phyloP scores from a whole-genome alignment of 2,113 vertebrate genomes.

The Poeciliopsis prolifica region DNA sequence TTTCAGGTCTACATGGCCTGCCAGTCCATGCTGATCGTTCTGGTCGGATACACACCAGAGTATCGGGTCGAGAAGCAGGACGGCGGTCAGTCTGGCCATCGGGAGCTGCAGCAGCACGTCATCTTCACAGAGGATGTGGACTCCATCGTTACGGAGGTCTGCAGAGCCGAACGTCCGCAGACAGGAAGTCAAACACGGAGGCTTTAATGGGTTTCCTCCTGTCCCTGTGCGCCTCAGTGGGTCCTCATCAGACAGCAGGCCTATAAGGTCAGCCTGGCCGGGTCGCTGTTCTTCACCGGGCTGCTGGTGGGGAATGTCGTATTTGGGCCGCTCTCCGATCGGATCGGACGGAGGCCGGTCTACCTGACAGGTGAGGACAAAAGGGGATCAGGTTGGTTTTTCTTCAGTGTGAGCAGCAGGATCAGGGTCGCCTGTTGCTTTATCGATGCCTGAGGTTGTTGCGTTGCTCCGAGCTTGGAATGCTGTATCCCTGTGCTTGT shows the following conservation, averaged over 20 bases:
- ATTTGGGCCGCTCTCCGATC: slow-evolving; percentile 87
- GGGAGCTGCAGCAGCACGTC: slow-evolving; percentile 66
- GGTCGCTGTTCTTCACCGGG: slow-evolving; percentile 87
- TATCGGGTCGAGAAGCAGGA: slow-evolving; percentile 65
- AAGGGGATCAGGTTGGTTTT: background rate
- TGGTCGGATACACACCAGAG: slow-evolving; percentile 76
- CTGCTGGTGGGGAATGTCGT: slow-evolving; percentile 86
- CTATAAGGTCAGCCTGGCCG: slow-evolving; percentile 86
- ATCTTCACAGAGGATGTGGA: slow-evolving; percentile 78
- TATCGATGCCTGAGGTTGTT: background rate
- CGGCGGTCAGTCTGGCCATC: slow-evolving; percentile 21
- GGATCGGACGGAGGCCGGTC: slow-evolving; percentile 86
- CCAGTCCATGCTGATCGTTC: slow-evolving; percentile 86
- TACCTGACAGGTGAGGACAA: slow-evolving; percentile 80
- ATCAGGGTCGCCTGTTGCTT: too few species aligned
- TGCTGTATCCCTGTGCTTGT: background rate
- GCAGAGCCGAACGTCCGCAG: background rate
- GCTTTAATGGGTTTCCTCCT: background rate
- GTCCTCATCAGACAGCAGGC: slow-evolving; percentile 83
- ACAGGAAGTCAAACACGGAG: background rate
- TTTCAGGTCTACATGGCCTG: slow-evolving; percentile 85
- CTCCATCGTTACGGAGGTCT: slow-evolving; percentile 84
- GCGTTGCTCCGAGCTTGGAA: background rate
- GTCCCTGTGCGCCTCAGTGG: slow-evolving; percentile 73
- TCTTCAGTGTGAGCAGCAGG: background rate